Evolutionary conservation across 2,888 invertebrate genomes (phyloP).

Genomic region (Baronia brevicornis): DNA sequence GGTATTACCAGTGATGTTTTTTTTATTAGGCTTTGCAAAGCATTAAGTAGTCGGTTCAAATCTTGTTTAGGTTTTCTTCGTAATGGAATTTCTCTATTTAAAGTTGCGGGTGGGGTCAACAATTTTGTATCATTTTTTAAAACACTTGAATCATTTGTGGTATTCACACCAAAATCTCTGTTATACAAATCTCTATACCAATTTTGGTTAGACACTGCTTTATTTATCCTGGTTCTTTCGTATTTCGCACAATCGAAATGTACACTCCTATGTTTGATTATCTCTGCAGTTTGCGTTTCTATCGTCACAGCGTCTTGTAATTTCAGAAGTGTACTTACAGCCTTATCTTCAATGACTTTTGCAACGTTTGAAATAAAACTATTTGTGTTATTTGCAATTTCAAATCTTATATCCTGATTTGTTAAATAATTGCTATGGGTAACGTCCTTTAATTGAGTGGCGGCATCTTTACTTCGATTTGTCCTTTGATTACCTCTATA

Average conservation of each 20-base stretch:
- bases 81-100: conserved; percentile 8
- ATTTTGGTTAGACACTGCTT: conserved; percentile 30
- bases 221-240: conserved; percentile 21
- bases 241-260: too few species aligned
- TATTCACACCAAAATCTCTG: conserved; percentile 32
- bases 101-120: conserved; percentile 8
- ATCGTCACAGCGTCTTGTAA: too few species aligned
- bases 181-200: conserved; percentile 26
- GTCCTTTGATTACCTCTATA: conserved; percentile 32
- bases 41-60: conserved; percentile 19
- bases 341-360: too few species aligned
- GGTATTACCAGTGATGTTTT: conserved; percentile 30
- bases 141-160: conserved; percentile 8
- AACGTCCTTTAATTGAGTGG: too few species aligned
- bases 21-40: conserved; percentile 28
- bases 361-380: too few species aligned
- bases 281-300: not conserved
- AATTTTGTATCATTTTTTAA: conserved; percentile 3
- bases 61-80: conserved; percentile 17
- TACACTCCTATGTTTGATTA: not conserved
- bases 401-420: too few species aligned
- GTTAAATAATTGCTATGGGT: too few species aligned
- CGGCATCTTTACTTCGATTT: not conserved
- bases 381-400: too few species aligned
- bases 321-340: too few species aligned